Percentiles rank a stretch among this genome's conserved stretches.
phyloP scores from a whole-genome alignment of 2,888 invertebrate genomes.

The Strigamia crassipes region DNA sequence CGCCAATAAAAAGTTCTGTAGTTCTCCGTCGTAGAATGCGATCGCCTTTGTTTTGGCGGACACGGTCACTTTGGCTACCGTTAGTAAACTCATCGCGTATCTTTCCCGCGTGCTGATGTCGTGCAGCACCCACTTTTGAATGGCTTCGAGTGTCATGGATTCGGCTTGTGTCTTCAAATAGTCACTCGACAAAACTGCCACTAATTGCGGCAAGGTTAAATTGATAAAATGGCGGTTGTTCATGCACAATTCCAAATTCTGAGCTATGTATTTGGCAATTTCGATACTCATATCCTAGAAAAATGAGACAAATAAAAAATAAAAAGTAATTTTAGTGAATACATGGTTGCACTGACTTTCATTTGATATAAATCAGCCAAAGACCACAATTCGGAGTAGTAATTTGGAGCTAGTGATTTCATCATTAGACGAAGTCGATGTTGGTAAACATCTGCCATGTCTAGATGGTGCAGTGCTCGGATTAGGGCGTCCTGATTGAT shows the following conservation, averaged over 20 bases:
- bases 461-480: background rate
- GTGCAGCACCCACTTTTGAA: background rate
- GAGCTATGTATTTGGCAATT: background rate
- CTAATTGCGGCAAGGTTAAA: background rate
- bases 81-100: background rate
- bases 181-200: background rate
- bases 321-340: too few relatives aligned
- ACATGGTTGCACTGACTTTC: too few relatives aligned
- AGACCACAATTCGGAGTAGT: background rate
- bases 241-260: background rate
- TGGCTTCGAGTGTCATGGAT: background rate
- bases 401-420: conserved; percentile 2
- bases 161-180: background rate
- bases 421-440: conserved; percentile 7
- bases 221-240: background rate
- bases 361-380: background rate
- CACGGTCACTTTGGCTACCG: background rate
- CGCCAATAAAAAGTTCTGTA: background rate
- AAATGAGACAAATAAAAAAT: too few relatives aligned
- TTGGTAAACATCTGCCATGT: background rate
- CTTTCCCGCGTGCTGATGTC: background rate
- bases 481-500: background rate
- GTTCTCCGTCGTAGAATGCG: background rate
- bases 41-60: background rate
- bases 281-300: background rate